Conservation (phyloP, 2,797 vertebrate species). For the Miichthys miiuy region DNA sequence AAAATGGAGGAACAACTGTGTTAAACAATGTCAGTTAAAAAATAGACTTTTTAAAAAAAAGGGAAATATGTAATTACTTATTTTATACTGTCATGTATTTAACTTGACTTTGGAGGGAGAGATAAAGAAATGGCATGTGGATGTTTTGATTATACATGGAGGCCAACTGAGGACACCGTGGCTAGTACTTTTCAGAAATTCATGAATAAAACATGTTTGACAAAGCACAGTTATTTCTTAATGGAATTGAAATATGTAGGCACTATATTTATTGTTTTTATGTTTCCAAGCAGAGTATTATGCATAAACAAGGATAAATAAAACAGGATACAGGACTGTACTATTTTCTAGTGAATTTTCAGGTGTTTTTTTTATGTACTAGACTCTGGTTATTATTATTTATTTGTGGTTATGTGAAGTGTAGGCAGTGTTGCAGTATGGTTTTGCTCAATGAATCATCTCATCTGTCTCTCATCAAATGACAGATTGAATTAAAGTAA, state of each 20-base stretch:
- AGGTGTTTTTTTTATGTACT: not conserved
- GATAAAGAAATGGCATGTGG: not conserved
- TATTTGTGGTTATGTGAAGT: not conserved
- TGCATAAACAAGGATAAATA: not conserved
- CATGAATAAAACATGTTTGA: not conserved
- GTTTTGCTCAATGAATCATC: not conserved
- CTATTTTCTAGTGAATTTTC: not conserved
- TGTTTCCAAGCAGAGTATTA: not conserved
- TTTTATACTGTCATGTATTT: not conserved
- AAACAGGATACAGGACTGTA: not conserved
- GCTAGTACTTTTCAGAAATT: not conserved
- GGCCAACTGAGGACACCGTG: constrained; percentile 9
- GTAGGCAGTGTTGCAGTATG: not conserved
- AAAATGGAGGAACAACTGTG: not conserved
- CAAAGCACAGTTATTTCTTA: not conserved
- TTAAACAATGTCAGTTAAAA: not conserved
- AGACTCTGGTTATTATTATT: not conserved
- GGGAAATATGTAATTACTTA: not conserved
- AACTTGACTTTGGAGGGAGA: not conserved
- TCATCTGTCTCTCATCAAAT: constrained; percentile 12
- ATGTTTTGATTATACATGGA: not conserved
- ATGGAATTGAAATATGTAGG: not conserved
- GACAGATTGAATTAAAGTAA: not conserved
- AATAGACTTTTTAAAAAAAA: too few relatives aligned
- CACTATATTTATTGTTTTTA: not conserved